Percentiles rank a stretch among this genome's conserved stretches.
These are phyloP conservation scores for Dione juno DNA, from an alignment of 2,888 invertebrate species.

Conservation along the genomic window DNA sequence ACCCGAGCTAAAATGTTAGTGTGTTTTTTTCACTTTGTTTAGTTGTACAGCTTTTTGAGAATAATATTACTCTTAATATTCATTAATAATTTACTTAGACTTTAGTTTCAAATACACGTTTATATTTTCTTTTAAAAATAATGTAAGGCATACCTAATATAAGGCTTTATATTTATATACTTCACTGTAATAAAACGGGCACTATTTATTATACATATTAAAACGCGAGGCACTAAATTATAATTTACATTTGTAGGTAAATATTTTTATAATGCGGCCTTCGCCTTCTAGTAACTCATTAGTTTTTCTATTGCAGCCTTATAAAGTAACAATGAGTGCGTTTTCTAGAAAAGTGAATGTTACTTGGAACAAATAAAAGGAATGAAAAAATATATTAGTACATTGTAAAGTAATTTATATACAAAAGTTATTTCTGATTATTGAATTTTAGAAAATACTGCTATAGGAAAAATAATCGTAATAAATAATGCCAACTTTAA, in stretches of 20 bases:
- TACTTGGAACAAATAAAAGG: neutral
- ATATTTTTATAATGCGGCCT: neutral
- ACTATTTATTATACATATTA: neutral
- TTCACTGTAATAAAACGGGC: neutral
- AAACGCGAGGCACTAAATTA: constrained; percentile 6
- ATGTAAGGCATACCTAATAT: neutral
- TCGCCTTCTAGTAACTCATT: constrained; percentile 10
- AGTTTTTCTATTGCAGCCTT: constrained; percentile 11
- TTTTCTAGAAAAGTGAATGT: constrained; percentile 4
- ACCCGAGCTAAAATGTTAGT: constrained; percentile 8
- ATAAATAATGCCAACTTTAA: constrained; percentile 38
- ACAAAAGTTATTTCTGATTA: neutral
- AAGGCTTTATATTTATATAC: neutral
- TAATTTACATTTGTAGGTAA: neutral
- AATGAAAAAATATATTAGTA: neutral
- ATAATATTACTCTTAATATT: neutral
- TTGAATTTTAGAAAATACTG: neutral
- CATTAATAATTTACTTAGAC: neutral
- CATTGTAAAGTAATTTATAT: neutral
- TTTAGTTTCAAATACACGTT: neutral
- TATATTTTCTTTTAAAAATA: neutral
- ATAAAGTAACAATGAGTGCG: neutral
- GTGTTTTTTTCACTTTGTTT: constrained; percentile 11
- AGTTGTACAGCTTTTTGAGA: neutral
- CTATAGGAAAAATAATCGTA: constrained; percentile 9